These are phyloP conservation scores for Biston betularia DNA, from an alignment of 2,888 invertebrate genomes.

Conservation along the genomic window DNA sequence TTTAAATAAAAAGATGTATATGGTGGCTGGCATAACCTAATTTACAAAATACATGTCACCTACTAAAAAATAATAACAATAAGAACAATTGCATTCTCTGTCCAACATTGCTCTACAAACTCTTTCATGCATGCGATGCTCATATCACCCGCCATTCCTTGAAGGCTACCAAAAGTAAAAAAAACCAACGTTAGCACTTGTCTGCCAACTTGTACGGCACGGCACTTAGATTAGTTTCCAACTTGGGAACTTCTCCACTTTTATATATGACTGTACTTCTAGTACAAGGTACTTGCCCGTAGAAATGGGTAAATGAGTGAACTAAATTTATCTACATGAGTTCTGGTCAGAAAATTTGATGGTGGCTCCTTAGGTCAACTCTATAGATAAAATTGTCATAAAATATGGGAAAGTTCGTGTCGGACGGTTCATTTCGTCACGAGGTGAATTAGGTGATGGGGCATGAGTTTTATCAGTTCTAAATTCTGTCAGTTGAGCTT, in stretches of 20 bases:
- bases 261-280: constrained; percentile 24
- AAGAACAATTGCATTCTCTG: constrained; percentile 33
- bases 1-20: no score
- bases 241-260: constrained; percentile 53
- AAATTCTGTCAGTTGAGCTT: constrained; percentile 7
- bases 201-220: constrained; percentile 79
- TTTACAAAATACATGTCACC: no score
- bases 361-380: neutral
- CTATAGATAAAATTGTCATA: neutral
- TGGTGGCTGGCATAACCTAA: no score
- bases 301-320: neutral
- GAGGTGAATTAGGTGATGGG: constrained; percentile 17
- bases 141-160: constrained; percentile 73
- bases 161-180: constrained; percentile 66
- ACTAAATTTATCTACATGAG: neutral
- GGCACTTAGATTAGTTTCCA: constrained; percentile 82
- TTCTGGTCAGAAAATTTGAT: neutral
- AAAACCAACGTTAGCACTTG: constrained; percentile 76
- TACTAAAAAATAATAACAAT: no score
- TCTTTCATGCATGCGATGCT: constrained; percentile 80
- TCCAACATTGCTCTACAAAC: constrained; percentile 52
- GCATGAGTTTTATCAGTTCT: constrained; percentile 12
- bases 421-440: constrained; percentile 39
- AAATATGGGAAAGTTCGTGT: constrained; percentile 16
- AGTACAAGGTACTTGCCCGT: neutral